Conservation (phyloP, 2,113 vertebrate species). For the Ailuropoda melanoleuca region DNA sequence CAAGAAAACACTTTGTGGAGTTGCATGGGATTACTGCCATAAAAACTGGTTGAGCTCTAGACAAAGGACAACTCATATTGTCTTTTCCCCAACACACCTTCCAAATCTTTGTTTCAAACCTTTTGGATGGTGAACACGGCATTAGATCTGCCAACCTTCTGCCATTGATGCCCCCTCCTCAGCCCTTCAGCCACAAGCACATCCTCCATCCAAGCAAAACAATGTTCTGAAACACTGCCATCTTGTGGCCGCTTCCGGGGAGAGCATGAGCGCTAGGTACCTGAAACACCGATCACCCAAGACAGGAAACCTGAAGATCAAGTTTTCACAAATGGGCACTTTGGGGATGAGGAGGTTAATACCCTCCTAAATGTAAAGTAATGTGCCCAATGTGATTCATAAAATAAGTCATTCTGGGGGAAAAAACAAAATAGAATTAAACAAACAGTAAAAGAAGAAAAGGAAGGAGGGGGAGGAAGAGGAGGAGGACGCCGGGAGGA, state of each 20-base stretch:
- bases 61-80: neutral
- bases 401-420: neutral
- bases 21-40: neutral
- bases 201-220: neutral
- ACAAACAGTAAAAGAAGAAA: neutral
- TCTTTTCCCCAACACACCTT: neutral
- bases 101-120: neutral
- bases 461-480: neutral
- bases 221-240: slow-evolving; percentile 72
- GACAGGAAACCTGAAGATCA: neutral
- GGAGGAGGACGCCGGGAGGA: neutral
- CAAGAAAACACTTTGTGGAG: neutral
- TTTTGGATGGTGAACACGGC: neutral
- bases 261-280: fast-evolving
- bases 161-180: fast-evolving
- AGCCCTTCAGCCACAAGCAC: fast-evolving
- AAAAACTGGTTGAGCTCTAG: neutral
- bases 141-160: neutral
- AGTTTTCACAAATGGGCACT: neutral
- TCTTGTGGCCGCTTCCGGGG: slow-evolving; percentile 44
- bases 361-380: neutral
- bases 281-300: neutral
- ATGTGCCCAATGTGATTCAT: neutral
- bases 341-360: neutral
- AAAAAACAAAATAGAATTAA: neutral